Conservation (phyloP, 2,888 invertebrate species). For the Junonia oenone region DNA sequence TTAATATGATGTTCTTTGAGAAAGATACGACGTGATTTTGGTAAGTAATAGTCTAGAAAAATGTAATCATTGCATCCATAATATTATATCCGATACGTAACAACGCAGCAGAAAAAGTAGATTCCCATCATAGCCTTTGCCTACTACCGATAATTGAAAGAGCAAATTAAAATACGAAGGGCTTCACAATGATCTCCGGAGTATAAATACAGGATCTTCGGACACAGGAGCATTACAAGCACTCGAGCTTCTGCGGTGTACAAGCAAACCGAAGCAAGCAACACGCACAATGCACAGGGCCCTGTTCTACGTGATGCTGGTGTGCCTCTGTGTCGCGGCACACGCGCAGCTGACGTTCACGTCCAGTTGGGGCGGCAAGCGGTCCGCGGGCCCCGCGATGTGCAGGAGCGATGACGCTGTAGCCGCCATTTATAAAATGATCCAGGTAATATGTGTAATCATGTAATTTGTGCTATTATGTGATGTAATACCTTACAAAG, state of each 20-base stretch:
- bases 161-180: slow-evolving; percentile 35
- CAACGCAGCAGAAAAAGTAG: no score
- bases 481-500: no score
- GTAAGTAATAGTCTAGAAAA: no score
- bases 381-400: slow-evolving; percentile 45
- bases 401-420: slow-evolving; percentile 60
- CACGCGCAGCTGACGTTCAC: slow-evolving; percentile 79
- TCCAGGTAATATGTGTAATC: slow-evolving; percentile 53
- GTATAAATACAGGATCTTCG: slow-evolving; percentile 39
- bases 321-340: slow-evolving; percentile 45
- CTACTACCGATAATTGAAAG: slow-evolving; percentile 28
- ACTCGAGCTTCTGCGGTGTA: no score
- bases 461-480: no score
- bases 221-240: slow-evolving; percentile 10
- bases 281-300: slow-evolving; percentile 46
- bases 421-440: slow-evolving; percentile 54
- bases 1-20: no score
- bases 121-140: no score
- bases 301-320: slow-evolving; percentile 41
- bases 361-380: slow-evolving; percentile 75
- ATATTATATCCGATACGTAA: no score
- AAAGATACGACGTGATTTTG: no score
- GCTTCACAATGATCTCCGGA: slow-evolving; percentile 39
- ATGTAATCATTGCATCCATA: no score
- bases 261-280: no score